Base-by-base conservation (phyloP, 2,113 vertebrate species). In the Trichechus manatus region DNA sequence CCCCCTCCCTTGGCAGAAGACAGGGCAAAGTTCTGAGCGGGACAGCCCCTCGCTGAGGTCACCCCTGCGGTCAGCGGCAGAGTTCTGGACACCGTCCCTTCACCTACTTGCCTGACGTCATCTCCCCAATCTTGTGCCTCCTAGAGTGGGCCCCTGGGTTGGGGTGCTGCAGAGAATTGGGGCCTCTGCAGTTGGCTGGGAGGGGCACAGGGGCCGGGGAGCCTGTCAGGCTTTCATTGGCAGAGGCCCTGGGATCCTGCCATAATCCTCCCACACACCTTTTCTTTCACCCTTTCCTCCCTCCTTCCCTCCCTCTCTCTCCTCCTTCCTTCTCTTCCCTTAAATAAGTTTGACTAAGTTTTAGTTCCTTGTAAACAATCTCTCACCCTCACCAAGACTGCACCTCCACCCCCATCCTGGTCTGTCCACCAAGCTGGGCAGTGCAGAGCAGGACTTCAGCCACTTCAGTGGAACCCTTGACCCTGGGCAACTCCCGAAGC, bases 31-130 rank as follows among this genome's bases (percentile, higher is more conserved):
- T 50, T 27, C 50, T 0, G 4, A 59, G 36, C 27, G 42, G 8
- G 47, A 25, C 66, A 84, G 31, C 9, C 20, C 70, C 22, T 64
- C 47, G 3, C 59, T 25, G 68, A 93, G 36, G 83, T 44, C 20
- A 20, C 29, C n/a, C 25, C 4, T 33, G 1, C 2, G 4, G 70
- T 42, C 81, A 86, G 47, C 27, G 4, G 68, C 47, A 36, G 31
- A 75, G 29, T 77, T 63, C 88, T 70, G 87, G 61, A 23, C 61
- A 70, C 61, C 7, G 25, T 31, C 13, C 15, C 11, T 8, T 39
- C n/a, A 9, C 0, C 0, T n/a, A 6, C 1, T 0, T n/a, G 17
- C 22, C 39, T 78, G 78, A n/a, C 0, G 0, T 72, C 80, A 72
- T 36, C 5, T 50, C 42, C 47, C 44, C 44, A 50, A 10, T 33